These are phyloP conservation scores for Lasius fuliginosus DNA, from an alignment of 2,888 invertebrate species.

Conservation along the genomic window DNA sequence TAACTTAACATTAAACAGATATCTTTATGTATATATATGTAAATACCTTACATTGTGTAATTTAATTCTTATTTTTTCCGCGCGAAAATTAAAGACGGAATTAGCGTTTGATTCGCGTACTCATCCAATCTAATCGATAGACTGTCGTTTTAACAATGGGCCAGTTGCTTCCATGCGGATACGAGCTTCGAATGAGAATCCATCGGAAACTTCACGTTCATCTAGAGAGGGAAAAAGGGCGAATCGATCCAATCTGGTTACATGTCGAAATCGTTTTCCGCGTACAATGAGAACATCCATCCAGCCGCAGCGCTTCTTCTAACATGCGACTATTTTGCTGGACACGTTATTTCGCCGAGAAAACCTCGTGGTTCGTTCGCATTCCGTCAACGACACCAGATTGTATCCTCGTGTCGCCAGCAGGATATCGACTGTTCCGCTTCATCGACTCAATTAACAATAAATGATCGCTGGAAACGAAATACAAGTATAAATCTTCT, in stretches of 20 bases:
- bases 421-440: conserved; percentile 61
- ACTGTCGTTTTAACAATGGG: conserved; percentile 43
- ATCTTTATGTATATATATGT: neutral
- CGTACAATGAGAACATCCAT: conserved; percentile 53
- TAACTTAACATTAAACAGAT: neutral
- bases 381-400: conserved; percentile 69
- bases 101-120: conserved; percentile 31
- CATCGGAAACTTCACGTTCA: conserved; percentile 60
- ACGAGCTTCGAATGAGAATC: conserved; percentile 52
- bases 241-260: conserved; percentile 57
- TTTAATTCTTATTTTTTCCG: conserved; percentile 9
- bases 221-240: conserved; percentile 23
- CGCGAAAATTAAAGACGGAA: neutral
- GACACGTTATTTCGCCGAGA: conserved; percentile 70
- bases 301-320: conserved; percentile 56
- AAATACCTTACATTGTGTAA: neutral
- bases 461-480: conserved; percentile 67
- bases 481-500: conserved; percentile 50
- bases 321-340: conserved; percentile 62
- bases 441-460: conserved; percentile 70
- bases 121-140: conserved; percentile 56
- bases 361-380: conserved; percentile 71
- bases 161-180: conserved; percentile 39
- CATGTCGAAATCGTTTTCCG: conserved; percentile 65
- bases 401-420: conserved; percentile 61